Evolutionary conservation across 2,888 invertebrate genomes (phyloP).

Genomic region (Epistrophe eligans): DNA sequence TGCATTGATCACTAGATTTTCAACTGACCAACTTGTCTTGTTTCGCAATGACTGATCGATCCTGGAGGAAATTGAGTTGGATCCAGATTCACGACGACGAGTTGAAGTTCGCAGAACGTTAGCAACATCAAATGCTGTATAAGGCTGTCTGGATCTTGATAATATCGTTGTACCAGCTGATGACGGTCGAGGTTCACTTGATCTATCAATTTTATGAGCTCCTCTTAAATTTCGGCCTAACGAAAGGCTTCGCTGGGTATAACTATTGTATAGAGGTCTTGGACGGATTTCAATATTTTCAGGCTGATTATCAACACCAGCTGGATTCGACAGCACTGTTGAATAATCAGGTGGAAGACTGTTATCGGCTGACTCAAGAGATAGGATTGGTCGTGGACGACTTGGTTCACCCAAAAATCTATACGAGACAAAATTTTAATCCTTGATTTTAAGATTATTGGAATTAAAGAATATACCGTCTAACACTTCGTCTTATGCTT

Average conservation of each 20-base stretch:
- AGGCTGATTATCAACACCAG: slow-evolving; percentile 66
- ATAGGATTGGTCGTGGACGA: slow-evolving; percentile 70
- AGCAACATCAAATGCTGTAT: slow-evolving; percentile 82
- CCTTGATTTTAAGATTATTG: background rate
- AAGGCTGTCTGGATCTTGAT: slow-evolving; percentile 71
- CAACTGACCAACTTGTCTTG: slow-evolving; percentile 80
- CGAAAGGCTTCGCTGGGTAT: slow-evolving; percentile 79
- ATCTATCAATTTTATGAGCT: slow-evolving; percentile 64
- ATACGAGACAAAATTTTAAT: background rate
- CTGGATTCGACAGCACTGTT: slow-evolving; percentile 77
- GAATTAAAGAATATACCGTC: slow-evolving; percentile 84
- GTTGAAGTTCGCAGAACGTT: slow-evolving; percentile 81
- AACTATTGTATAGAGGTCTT: slow-evolving; percentile 76
- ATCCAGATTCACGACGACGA: slow-evolving; percentile 75
- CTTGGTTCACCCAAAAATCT: slow-evolving; percentile 78
- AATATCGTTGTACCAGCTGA: slow-evolving; percentile 63
- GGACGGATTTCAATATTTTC: slow-evolving; percentile 79
- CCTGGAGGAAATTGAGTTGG: slow-evolving; percentile 70
- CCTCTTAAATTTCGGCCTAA: slow-evolving; percentile 78
- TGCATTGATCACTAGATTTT: slow-evolving; percentile 82
- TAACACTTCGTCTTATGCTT: slow-evolving; percentile 91
- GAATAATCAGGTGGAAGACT: slow-evolving; percentile 81
- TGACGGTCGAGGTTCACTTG: slow-evolving; percentile 48
- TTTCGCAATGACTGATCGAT: slow-evolving; percentile 71
- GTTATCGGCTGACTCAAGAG: slow-evolving; percentile 66